A percentile compares a stretch with the other conserved stretches of the same genome.
Conservation (phyloP, 2,113 vertebrate genomes). For the rat (Rattus norvegicus) region DNA sequence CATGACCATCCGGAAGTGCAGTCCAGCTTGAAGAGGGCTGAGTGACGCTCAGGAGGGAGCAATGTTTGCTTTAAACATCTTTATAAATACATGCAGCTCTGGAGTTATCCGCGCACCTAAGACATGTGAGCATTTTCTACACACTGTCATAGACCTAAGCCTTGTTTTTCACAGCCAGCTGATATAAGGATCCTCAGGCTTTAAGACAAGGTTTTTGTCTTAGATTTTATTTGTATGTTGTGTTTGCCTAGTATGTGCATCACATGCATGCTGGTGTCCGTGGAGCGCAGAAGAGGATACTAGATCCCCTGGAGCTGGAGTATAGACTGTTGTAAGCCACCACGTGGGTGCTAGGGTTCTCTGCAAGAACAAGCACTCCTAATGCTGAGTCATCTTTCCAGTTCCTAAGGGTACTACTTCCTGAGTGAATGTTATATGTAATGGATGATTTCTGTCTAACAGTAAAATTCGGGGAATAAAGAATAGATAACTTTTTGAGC, state of each 20-base stretch:
- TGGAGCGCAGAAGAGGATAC: background rate
- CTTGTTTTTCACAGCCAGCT: constrained; percentile 39
- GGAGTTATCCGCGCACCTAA: background rate
- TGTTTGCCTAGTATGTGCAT: background rate
- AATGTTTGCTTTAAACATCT: constrained; percentile 10
- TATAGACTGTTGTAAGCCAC: background rate
- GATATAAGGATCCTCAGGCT: background rate
- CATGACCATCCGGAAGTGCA: background rate
- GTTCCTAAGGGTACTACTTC: background rate
- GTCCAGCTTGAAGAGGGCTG: constrained; percentile 38
- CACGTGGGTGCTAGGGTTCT: background rate
- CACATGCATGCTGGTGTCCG: background rate
- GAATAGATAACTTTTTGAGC: constrained; percentile 1
- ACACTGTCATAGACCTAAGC: background rate
- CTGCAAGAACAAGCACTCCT: background rate
- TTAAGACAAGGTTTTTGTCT: background rate
- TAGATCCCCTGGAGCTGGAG: background rate
- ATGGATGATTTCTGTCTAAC: background rate
- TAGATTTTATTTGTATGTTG: background rate
- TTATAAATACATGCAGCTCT: constrained; percentile 32
- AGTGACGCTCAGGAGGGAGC: background rate
- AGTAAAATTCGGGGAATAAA: constrained; percentile 53
- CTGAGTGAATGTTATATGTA: background rate
- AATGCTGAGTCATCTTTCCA: background rate
- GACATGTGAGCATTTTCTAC: background rate